Base-by-base conservation (phyloP, 2,888 invertebrate species). In the Diadegma fenestrale region DNA sequence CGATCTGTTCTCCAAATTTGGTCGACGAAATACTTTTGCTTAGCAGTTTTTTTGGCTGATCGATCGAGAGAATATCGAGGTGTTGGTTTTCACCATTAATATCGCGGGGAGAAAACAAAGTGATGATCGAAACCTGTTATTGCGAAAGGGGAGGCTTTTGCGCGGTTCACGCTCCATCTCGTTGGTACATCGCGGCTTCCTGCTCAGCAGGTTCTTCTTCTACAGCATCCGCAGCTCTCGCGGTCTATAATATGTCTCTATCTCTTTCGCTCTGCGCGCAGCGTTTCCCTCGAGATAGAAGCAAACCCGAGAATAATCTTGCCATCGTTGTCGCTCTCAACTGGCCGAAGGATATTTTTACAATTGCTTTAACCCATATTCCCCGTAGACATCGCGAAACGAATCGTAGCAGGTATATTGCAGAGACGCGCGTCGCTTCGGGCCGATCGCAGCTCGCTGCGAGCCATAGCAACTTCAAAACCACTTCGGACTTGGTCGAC, bases 321-420 rank as follows among this genome's bases (percentile, higher is more conserved):
- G 63, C 26, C 58, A 19, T 58, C 58, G 26, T 75, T 82, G 71
- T 82, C 76, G 71, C 71, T 82, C 72, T 66, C 73, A 72, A 68
- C 82, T 72, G 73, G 82, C 72, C 84, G 41, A 73, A 51, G 78
- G 68, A 78, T 81, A 72, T 76, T 84, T 78, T 86, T 82, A 82
- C 86, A 84, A 81, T 83, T 71, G 78, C 76, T 84, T 87, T 84
- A 84, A 87, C 86, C 86, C 58, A 87, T 87, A 86, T 87, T 86
- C 81, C 66, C 26, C 84, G 87, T 84, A 86, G 87, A 87, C 84
- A 84, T 84, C 75, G 78, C 77, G 78, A 87, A 84, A 86, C 80
- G 84, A 86, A 86, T 86, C 80, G 80, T 43, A 69, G 86, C 54
- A 64, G 80, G 73, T 80, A 83, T 58, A 58, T 17, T 26, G 4